A percentile compares a stretch with the other conserved stretches of the same genome.
phyloP scores from a whole-genome alignment of 1,140 invertebrate species.

The Brachionus manjavacas region DNA sequence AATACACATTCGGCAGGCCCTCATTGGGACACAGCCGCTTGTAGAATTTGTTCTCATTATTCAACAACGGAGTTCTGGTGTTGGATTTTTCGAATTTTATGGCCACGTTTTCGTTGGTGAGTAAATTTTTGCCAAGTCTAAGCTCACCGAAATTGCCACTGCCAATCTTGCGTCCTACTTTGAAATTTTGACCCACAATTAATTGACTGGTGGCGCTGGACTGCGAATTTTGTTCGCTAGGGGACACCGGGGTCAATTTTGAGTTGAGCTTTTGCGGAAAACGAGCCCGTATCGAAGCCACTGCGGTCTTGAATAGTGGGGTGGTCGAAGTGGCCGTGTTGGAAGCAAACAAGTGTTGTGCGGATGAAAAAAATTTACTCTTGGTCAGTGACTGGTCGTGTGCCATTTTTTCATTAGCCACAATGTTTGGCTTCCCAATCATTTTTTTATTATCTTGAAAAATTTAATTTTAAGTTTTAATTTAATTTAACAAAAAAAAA shows the following conservation, averaged over 20 bases:
- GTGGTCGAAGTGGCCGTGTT: neutral
- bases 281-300: neutral
- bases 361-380: constrained; percentile 25
- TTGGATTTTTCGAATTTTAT: constrained; percentile 37
- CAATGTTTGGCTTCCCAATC: constrained; percentile 10
- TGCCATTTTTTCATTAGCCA: constrained; percentile 17
- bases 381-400: neutral
- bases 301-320: constrained; percentile 7
- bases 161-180: constrained; percentile 34
- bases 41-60: constrained; percentile 31
- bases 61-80: neutral
- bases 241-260: neutral
- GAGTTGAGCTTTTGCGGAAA: neutral
- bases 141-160: constrained; percentile 37
- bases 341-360: neutral
- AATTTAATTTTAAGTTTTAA: constrained; percentile 8
- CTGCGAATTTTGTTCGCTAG: neutral
- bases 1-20: constrained; percentile 47
- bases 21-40: constrained; percentile 48
- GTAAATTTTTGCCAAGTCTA: constrained; percentile 15
- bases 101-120: constrained; percentile 32
- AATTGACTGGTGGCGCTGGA: neutral
- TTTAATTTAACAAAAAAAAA: constrained; percentile 1
- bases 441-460: neutral
- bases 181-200: neutral